Evolutionary conservation across 2,113 vertebrate genomes (phyloP).

Genomic region (Kobus ellipsiprymnus): DNA sequence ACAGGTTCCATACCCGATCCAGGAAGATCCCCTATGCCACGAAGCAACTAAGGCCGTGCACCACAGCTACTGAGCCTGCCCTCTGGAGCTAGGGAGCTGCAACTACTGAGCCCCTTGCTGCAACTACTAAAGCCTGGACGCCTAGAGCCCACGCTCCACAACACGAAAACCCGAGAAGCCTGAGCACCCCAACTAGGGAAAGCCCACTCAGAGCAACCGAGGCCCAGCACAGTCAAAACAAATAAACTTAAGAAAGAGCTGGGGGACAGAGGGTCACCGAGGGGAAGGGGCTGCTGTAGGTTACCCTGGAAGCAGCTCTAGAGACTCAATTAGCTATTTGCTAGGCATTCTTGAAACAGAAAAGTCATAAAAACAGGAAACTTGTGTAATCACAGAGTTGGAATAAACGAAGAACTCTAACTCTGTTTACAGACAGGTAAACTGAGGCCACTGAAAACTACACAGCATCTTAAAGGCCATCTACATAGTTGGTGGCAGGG

Average conservation of each 20-base stretch:
- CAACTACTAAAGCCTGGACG: not conserved
- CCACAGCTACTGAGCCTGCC: not conserved
- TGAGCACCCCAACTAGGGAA: not conserved
- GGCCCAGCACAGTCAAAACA: not conserved
- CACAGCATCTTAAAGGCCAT: not conserved
- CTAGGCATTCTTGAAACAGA: not conserved
- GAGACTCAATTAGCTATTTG: not conserved
- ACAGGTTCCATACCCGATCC: not conserved
- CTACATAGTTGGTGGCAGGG: not conserved
- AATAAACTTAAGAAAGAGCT: not conserved
- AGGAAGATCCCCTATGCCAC: not conserved
- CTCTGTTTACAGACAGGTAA: not conserved
- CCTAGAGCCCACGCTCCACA: not conserved
- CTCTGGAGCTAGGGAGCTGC: not conserved
- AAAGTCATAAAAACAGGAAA: not conserved
- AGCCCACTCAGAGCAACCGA: not conserved
- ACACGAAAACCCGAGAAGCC: not conserved
- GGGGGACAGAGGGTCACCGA: not conserved
- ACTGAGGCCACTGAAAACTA: not conserved
- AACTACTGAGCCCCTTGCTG: not conserved
- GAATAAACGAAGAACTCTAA: not conserved
- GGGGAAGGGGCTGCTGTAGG: not conserved
- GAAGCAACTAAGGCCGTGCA: not conserved
- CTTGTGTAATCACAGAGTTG: not conserved
- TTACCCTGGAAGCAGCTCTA: not conserved